Evolutionary conservation across 2,113 vertebrate genomes (phyloP).

Genomic region (Nanorana parkeri): DNA sequence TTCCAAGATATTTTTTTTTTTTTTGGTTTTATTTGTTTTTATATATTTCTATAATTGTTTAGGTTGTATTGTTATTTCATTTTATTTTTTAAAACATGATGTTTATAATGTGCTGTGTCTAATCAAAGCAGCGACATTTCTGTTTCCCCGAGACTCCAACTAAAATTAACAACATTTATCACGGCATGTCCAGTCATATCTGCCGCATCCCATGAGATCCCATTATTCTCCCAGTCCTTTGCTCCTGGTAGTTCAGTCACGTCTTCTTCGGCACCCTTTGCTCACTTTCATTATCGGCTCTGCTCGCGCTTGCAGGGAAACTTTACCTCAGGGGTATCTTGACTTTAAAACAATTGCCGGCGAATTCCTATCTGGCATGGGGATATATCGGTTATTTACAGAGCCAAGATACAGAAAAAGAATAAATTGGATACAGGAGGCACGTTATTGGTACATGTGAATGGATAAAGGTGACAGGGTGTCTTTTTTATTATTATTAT

Average conservation of each 20-base stretch:
- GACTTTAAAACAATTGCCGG: too few species aligned
- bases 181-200: slow-evolving; percentile 34
- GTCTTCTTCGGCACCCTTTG: slow-evolving; percentile 7
- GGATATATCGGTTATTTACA: too few species aligned
- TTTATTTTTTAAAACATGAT: too few species aligned
- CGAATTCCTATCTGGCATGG: too few species aligned
- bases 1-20: not conserved
- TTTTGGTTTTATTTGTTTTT: not conserved
- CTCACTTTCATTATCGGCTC: not conserved
- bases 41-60: too few species aligned
- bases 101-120: not conserved
- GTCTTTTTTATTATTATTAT: too few species aligned
- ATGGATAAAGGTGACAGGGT: too few species aligned
- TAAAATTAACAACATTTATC: slow-evolving; percentile 54
- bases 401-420: not conserved
- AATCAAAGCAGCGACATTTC: slow-evolving; percentile 5
- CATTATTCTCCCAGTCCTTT: slow-evolving; percentile 53
- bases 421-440: not conserved
- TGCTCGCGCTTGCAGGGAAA: not conserved
- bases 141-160: slow-evolving; percentile 27
- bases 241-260: slow-evolving; percentile 27
- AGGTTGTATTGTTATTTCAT: too few species aligned
- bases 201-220: slow-evolving; percentile 32
- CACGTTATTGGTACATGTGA: not conserved
- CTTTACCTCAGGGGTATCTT: too few species aligned